Conservation (phyloP, 2,888 invertebrate species). For the Chymomyza fuscimana region DNA sequence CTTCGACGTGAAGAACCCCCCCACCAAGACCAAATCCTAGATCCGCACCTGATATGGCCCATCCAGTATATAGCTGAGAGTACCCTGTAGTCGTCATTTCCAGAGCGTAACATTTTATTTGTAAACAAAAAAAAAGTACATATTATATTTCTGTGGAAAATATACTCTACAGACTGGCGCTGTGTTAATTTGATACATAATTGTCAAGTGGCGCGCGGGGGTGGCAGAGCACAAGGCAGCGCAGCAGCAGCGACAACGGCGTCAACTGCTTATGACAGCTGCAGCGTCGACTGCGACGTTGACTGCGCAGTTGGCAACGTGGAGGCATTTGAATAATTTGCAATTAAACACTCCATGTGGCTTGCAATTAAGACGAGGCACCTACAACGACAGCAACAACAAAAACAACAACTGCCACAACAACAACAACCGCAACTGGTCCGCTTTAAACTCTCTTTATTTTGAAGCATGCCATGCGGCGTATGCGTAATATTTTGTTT, state of each 20-base stretch:
- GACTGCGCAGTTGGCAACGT: constrained; percentile 31
- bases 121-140: background rate
- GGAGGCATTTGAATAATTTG: constrained; percentile 68
- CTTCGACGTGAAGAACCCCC: no score
- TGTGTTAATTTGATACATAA: constrained; percentile 71
- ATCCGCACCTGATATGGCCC: no score
- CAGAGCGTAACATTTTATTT: no score
- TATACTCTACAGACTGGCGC: constrained; percentile 30
- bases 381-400: background rate
- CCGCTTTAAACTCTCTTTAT: background rate
- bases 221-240: constrained; percentile 10
- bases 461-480: constrained; percentile 35
- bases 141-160: background rate
- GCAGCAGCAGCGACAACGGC: constrained; percentile 48
- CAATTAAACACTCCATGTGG: constrained; percentile 61
- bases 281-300: constrained; percentile 42
- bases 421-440: background rate
- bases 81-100: no score
- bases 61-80: no score
- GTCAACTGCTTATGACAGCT: constrained; percentile 67
- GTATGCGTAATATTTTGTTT: constrained; percentile 68
- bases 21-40: no score
- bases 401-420: background rate
- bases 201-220: constrained; percentile 49
- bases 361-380: constrained; percentile 33